Base-by-base conservation (phyloP, 2,797 vertebrate genomes). In the Pipistrellus pipistrellus region DNA sequence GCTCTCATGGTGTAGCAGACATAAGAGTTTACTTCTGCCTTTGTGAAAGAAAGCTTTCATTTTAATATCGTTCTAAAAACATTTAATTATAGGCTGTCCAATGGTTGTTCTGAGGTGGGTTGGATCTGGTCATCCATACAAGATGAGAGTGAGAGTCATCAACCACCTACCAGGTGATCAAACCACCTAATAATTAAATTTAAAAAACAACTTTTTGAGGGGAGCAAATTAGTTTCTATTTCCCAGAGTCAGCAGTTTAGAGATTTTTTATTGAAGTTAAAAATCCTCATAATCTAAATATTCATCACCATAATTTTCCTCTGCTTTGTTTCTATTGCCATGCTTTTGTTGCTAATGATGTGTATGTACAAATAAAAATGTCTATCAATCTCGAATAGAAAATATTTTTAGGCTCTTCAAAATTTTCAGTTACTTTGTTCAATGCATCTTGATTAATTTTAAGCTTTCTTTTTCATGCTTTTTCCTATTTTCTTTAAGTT, bases 231-330 rank as follows among this genome's bases (percentile, higher is more conserved):
- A 53, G 77, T 5, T 89, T 53, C 55, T 71, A 35, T 85, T 95
- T 95, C 91, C 53, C 46, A 86, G 57, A 95, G 88, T 89, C 35
- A 85, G 68, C 14, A 77, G 32, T 77, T 88, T 55, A 81, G n/a
- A 68, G n/a, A 68, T 72, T 92, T 90, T 90, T 88, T 87, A 84
- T 87, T 59, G 18, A 18, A 66, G 30, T 83, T 85, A 77, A 92
- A 95, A 92, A 64, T 71, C 14, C 7, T 62, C 41, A 81, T 84
- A 38, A 82, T 68, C 32, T 68, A 68, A 81, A 30, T 13, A 17
- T 35, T 21, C 41, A 59, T 38, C 4, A 66, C n/a, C 25, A 25
- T 30, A 41, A 69, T 35, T 71, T 83, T 38, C 53, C 62, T 41
- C 38, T 71, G 35, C 35, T 48, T 73, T 51, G 12, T 75, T 81